These are phyloP conservation scores for Aphidius ervi DNA, from an alignment of 1,140 invertebrate genomes.

Conservation along the genomic window DNA sequence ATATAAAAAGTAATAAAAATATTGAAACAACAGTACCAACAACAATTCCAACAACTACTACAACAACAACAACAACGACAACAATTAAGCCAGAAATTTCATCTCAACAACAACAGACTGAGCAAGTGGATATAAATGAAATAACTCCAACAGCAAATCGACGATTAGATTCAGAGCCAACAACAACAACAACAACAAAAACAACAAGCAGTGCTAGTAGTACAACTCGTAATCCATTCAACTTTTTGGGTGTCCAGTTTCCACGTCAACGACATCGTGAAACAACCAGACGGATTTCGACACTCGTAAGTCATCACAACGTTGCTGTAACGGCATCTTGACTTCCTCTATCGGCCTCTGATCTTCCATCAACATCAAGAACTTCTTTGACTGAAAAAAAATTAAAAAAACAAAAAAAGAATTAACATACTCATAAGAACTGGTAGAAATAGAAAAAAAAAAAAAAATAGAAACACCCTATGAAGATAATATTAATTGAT, in stretches of 20 bases:
- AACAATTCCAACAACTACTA: not conserved
- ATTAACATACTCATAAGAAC: conserved; percentile 5
- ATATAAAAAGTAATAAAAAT: not conserved
- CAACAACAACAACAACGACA: too few relatives aligned
- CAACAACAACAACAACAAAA: not conserved
- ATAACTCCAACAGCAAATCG: too few relatives aligned
- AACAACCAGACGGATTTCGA: conserved; percentile 15
- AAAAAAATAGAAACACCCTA: not conserved
- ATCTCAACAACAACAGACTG: too few relatives aligned
- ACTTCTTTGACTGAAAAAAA: conserved; percentile 9
- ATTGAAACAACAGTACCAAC: not conserved
- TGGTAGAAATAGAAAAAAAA: not conserved
- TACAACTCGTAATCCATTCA: not conserved
- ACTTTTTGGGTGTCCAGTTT: not conserved
- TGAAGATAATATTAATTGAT: too few relatives aligned
- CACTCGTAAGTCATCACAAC: conserved; percentile 44
- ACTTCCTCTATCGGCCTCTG: conserved; percentile 18
- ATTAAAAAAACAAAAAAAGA: conserved; percentile 6
- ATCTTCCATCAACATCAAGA: conserved; percentile 55
- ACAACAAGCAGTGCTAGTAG: not conserved
- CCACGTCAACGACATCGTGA: conserved; percentile 17
- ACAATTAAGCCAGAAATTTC: too few relatives aligned
- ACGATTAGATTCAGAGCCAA: too few relatives aligned
- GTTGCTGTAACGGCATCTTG: conserved; percentile 53
- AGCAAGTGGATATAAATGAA: too few relatives aligned